These are phyloP conservation scores for Sebastolobus alascanus DNA, from an alignment of 2,797 vertebrate species.

Conservation along the genomic window DNA sequence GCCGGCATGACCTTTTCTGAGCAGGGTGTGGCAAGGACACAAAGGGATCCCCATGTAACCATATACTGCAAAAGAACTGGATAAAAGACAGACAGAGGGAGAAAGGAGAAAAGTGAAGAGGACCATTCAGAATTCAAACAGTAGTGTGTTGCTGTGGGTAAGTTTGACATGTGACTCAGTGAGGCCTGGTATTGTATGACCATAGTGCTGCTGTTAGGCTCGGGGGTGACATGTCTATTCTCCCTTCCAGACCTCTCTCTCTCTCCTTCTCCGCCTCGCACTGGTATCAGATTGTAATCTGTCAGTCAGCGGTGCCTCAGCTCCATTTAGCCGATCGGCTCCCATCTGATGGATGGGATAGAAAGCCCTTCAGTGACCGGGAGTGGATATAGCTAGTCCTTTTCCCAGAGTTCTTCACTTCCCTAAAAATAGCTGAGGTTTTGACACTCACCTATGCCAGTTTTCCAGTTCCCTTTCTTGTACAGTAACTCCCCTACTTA, in stretches of 20 bases:
- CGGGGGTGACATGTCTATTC: slow-evolving; percentile 74
- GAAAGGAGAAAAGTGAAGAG: slow-evolving; percentile 75
- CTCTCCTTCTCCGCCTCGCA: slow-evolving; percentile 16
- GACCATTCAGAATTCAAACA: slow-evolving; percentile 76
- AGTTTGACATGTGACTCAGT: slow-evolving; percentile 79
- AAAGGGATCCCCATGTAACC: slow-evolving; percentile 82
- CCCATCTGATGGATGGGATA: slow-evolving; percentile 60
- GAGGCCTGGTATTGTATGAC: slow-evolving; percentile 74
- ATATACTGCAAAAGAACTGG: slow-evolving; percentile 74
- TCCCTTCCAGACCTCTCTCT: slow-evolving; percentile 37
- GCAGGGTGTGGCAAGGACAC: slow-evolving; percentile 83
- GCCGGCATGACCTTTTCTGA: slow-evolving; percentile 73
- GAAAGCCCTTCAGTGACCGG: slow-evolving; percentile 38
- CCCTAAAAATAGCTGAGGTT: slow-evolving; percentile 27
- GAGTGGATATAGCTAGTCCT: slow-evolving; percentile 16
- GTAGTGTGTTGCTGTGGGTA: slow-evolving; percentile 68
- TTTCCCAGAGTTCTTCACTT: slow-evolving; percentile 41
- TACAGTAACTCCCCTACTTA: neutral
- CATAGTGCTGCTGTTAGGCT: slow-evolving; percentile 67
- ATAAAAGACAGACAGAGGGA: slow-evolving; percentile 80
- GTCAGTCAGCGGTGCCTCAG: slow-evolving; percentile 57
- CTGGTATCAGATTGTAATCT: slow-evolving; percentile 77
- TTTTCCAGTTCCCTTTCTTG: slow-evolving; percentile 32
- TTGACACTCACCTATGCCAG: slow-evolving; percentile 11
- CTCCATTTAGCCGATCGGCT: slow-evolving; percentile 71